Evolutionary conservation across 2,888 invertebrate genomes (phyloP), one percentile per base, ranked within the genome.

Genomic region (Papilio gigon): DNA sequence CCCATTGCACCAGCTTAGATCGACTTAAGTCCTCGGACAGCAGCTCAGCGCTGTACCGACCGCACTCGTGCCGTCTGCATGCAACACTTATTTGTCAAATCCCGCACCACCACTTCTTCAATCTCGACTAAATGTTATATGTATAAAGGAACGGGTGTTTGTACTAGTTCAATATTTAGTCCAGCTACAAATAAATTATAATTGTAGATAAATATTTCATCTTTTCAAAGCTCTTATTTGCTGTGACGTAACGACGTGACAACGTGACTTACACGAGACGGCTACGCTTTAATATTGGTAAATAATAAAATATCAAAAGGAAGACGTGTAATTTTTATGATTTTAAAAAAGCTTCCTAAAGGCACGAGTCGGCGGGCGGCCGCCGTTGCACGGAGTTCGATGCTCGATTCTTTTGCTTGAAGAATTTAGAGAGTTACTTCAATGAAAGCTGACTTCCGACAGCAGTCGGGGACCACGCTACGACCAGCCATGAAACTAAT

Each of bases 61-160:
- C 27, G 27, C 40, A 17, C 17, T 25, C 42, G 17, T n/a, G n/a
- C n/a, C n/a, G n/a, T 44, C 6, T 44, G 22, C 14, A 25, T 27
- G 27, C n/a, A n/a, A 56, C 8, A 27, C n/a, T 27, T 14, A 20
- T 14, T 59, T 14, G 22, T 59, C 35, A 66, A 60, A 59, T 60
- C 66, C 47, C 35, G 20, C 60, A 66, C 53, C 37, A 64, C 64
- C 64, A 53, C 50, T 50, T 37, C n/a, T 47, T 25, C 14, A 33
- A 25, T 27, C 17, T 30, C 14, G 25, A 11, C 5, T 50, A 14
- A 22, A 50, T 50, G n/a, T 50, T 25, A 5, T 9, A 50, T 25
- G 4, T 27, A 14, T 14, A 25, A 50, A 25, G 4, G 25, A 50
- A 42, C n/a, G 14, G 12, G 14, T 40, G 12, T 40, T 14, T 40